phyloP scores from a whole-genome alignment of 2,888 invertebrate genomes.

The Rhagonycha lutea region DNA sequence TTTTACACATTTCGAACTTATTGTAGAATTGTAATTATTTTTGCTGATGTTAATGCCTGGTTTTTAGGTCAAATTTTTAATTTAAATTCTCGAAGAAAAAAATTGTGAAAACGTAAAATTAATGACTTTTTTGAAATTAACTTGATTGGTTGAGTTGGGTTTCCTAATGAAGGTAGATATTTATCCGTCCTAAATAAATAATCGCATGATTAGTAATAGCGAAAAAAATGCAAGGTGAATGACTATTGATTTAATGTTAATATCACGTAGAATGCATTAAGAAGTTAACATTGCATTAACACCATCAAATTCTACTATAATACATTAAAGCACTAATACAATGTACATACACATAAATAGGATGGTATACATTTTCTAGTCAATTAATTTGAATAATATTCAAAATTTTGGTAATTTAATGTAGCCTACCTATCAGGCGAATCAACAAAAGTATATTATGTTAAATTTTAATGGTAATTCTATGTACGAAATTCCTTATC shows the following conservation, averaged over 20 bases:
- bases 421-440: background rate
- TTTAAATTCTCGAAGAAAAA: background rate
- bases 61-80: background rate
- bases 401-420: background rate
- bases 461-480: background rate
- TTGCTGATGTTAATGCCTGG: background rate
- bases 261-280: background rate
- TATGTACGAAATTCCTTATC: no score
- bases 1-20: background rate
- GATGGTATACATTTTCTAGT: background rate
- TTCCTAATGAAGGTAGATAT: background rate
- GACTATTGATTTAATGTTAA: background rate
- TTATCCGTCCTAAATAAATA: background rate
- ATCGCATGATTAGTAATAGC: background rate
- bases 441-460: no score
- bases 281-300: no score
- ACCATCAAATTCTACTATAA: background rate
- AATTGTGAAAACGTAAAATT: background rate
- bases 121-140: background rate
- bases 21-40: background rate
- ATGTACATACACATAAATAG: background rate
- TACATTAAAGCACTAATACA: background rate
- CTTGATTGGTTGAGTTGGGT: background rate
- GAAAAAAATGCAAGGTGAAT: background rate
- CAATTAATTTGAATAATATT: background rate